A percentile compares a stretch with the other conserved stretches of the same genome.
Evolutionary conservation across 2,113 vertebrate genomes (phyloP).

Genomic region (Rana temporaria): DNA sequence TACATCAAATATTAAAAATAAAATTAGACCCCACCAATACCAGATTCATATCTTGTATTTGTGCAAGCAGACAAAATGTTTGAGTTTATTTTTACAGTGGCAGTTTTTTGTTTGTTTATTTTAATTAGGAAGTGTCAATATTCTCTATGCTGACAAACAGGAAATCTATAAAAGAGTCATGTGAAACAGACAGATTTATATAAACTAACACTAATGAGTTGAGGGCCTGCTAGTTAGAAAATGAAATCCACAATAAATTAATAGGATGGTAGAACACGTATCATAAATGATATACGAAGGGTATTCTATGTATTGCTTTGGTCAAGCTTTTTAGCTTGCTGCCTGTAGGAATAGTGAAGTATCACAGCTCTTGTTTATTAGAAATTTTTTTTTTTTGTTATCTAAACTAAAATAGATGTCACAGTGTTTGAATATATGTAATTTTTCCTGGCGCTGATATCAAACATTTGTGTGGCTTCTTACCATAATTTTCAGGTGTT

Average conservation of each 20-base stretch:
- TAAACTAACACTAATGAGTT: conserved; percentile 29
- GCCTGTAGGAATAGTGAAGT: neutral
- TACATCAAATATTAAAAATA: too few species aligned
- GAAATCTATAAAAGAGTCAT: conserved; percentile 22
- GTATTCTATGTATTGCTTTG: neutral
- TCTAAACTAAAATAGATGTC: too few species aligned
- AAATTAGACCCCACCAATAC: too few species aligned
- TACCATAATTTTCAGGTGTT: too few species aligned
- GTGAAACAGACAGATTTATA: conserved; percentile 20
- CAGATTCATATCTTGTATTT: too few species aligned
- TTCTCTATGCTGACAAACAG: conserved; percentile 11
- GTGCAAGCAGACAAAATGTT: too few species aligned
- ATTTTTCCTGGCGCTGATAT: too few species aligned
- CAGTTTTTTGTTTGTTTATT: neutral
- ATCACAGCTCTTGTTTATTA: neutral
- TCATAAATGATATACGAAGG: neutral
- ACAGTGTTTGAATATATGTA: too few species aligned
- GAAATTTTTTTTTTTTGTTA: too few species aligned
- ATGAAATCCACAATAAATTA: conserved; percentile 19
- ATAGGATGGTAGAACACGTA: conserved; percentile 1
- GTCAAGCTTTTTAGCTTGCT: neutral
- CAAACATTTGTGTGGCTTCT: too few species aligned
- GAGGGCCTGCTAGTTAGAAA: conserved; percentile 18
- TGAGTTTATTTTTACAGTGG: too few species aligned
- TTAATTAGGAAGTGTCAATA: conserved; percentile 24